phyloP scores from a whole-genome alignment of 2,113 vertebrate species.

The Thinocorus orbignyianus region DNA sequence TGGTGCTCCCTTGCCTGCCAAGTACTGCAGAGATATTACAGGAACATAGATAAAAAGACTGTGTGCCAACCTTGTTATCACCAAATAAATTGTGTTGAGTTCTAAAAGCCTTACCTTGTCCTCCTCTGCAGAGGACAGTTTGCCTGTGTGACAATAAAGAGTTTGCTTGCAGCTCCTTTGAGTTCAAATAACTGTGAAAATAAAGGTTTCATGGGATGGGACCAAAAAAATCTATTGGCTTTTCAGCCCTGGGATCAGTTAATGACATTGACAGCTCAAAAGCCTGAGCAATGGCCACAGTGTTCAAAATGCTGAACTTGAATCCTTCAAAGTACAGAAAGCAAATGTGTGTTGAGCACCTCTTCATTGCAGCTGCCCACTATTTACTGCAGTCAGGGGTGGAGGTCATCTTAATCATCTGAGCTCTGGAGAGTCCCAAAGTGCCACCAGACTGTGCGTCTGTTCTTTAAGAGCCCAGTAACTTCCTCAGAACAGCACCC shows the following conservation, averaged over 20 bases:
- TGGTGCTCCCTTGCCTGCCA: not conserved
- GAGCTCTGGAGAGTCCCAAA: not conserved
- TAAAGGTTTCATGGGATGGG: not conserved
- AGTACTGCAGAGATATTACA: not conserved
- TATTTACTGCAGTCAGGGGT: not conserved
- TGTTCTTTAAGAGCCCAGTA: not conserved
- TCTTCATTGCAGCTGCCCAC: not conserved
- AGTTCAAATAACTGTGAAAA: not conserved
- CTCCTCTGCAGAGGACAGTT: not conserved
- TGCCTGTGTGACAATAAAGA: not conserved
- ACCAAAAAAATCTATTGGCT: not conserved
- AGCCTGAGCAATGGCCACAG: not conserved
- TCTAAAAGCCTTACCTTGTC: not conserved
- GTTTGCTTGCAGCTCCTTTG: not conserved
- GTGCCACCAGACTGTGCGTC: not conserved
- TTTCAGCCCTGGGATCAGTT: not conserved
- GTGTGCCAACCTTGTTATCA: not conserved
- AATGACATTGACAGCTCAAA: not conserved
- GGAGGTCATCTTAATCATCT: not conserved
- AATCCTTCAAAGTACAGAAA: not conserved
- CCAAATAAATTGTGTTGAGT: not conserved
- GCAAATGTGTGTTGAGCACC: not conserved
- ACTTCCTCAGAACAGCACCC: not conserved
- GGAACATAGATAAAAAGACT: not conserved
- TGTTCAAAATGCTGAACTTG: not conserved